Evolutionary conservation across 2,797 vertebrate genomes (phyloP).

Genomic region (Eulemur rubriventer): DNA sequence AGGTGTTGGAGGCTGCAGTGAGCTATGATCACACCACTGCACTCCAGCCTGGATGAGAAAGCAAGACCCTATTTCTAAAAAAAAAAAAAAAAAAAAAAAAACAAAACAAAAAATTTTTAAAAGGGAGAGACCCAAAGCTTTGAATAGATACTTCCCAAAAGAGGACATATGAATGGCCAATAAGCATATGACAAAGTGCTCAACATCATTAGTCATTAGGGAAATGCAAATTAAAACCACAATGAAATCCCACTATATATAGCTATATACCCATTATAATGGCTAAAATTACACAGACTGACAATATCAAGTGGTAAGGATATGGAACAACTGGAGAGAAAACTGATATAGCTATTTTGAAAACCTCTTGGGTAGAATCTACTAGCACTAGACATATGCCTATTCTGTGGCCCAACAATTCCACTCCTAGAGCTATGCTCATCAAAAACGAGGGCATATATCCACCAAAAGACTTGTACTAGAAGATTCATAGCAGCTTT

Average conservation of each 20-base stretch:
- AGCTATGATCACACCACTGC: too few species aligned
- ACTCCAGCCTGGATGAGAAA: too few species aligned
- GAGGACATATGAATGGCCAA: background rate
- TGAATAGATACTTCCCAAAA: background rate
- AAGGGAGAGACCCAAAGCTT: background rate
- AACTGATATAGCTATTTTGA: background rate
- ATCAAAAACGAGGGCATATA: background rate
- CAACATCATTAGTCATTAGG: background rate
- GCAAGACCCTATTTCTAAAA: too few species aligned
- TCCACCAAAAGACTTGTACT: background rate
- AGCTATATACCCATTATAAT: background rate
- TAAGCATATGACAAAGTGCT: background rate
- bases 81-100: too few species aligned
- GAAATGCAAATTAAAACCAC: constrained; percentile 9
- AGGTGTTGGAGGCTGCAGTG: too few species aligned
- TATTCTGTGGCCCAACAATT: background rate
- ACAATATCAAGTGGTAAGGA: background rate
- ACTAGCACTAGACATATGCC: background rate
- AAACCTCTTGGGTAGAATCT: background rate
- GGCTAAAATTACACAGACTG: background rate
- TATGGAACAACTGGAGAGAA: background rate
- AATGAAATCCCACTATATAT: background rate
- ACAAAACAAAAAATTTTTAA: background rate
- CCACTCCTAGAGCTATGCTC: background rate
- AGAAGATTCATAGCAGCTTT: background rate